Evolutionary conservation across 2,888 invertebrate genomes (phyloP), one percentile per base, ranked within the genome.

Genomic region (Brassicogethes aeneus): DNA sequence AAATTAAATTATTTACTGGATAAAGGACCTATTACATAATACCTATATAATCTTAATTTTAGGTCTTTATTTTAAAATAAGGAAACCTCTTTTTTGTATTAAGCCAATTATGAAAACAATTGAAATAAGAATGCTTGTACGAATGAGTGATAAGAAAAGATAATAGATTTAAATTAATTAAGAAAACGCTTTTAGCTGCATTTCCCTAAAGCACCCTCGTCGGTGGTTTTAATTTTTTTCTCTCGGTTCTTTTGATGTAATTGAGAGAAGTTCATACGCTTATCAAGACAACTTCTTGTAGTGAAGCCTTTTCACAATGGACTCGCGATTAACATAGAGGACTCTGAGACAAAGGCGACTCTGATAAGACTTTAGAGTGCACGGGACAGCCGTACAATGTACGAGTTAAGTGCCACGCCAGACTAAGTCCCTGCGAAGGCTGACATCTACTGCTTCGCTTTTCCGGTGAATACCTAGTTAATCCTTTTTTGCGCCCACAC

Each of bases 341-440:
- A 55, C 54, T 56, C 55, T 61, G 62, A 64, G 64, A 66, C 64
- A 66, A 65, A 66, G 65, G 56, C 40, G 47, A 43, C 48, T 47
- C 55, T 57, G 61, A 61, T 63, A 62, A 56, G 60, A 50, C 55
- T 51, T 54, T 53, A 64, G 23, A 5, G 23, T 67, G 67, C 56
- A 52, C 53, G 48, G 64, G 65, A 66, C 65, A 65, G 65, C 57
- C 59, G 56, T 57, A 64, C 62, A 64, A 65, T 65, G 56, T 56
- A 58, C 60, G 56, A 55, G 61, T 60, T 61, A 62, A 62, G 61
- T 56, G 36, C 29, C 46, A 46, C 41, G 45, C 45, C 34, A 41
- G 56, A 53, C 23, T 23, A 23, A 23, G 23, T 23, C 23, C 23
- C 23, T 23, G 5, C 23, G 10, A 23, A 5, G 23, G 23, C 23